These are phyloP conservation scores for Ostrea edulis DNA, from an alignment of 1,140 invertebrate species.

Conservation along the genomic window DNA sequence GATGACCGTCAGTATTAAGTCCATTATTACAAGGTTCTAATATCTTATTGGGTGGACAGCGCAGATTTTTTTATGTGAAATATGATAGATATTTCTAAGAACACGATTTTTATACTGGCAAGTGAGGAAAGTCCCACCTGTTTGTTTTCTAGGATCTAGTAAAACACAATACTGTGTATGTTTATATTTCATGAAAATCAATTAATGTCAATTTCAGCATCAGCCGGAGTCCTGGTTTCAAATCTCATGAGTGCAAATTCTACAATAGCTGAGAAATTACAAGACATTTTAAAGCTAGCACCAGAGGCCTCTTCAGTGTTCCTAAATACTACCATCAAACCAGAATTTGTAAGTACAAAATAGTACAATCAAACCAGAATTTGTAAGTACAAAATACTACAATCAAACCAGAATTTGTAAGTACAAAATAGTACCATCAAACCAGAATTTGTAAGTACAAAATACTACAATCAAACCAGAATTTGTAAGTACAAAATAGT, in stretches of 20 bases:
- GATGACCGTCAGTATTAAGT: too few relatives aligned
- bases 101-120: too few relatives aligned
- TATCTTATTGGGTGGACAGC: too few relatives aligned
- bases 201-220: not conserved
- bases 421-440: constrained; percentile 22
- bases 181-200: too few relatives aligned
- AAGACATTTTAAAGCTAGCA: constrained; percentile 8
- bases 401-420: too few relatives aligned
- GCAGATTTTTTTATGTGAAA: too few relatives aligned
- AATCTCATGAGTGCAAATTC: constrained; percentile 3
- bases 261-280: constrained; percentile 38
- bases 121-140: too few relatives aligned
- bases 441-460: not conserved
- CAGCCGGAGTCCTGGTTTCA: constrained; percentile 1
- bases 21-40: too few relatives aligned
- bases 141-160: too few relatives aligned
- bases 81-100: too few relatives aligned
- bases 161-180: too few relatives aligned
- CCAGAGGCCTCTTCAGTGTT: constrained; percentile 7
- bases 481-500: constrained; percentile 14
- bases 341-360: not conserved
- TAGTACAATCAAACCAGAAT: too few relatives aligned
- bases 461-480: constrained; percentile 29
- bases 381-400: not conserved
- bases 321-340: constrained; percentile 18